phyloP scores from a whole-genome alignment of 92 coral and sea anemone species.

The Parazoanthus darwini region DNA sequence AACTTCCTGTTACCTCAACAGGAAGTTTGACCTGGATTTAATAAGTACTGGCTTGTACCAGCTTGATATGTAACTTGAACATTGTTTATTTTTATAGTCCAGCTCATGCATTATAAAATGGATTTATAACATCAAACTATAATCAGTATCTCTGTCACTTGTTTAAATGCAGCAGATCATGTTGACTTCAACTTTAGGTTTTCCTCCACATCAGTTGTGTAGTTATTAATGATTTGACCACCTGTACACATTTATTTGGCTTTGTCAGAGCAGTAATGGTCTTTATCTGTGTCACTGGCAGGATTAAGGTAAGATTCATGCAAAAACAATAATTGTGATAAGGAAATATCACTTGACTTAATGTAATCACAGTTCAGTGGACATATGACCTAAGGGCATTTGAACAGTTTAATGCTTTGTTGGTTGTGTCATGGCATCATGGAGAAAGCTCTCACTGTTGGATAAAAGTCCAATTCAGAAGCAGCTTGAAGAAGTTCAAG shows the following conservation, averaged over 20 bases:
- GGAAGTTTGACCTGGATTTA: background rate
- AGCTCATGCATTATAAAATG: background rate
- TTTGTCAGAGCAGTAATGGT: constrained; percentile 47
- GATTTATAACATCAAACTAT: background rate
- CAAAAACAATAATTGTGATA: constrained; percentile 1
- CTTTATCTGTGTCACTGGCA: constrained; percentile 60
- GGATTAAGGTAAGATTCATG: constrained; percentile 50
- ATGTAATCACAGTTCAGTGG: background rate
- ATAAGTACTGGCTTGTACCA: background rate
- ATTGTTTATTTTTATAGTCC: constrained; percentile 23
- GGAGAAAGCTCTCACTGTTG: constrained; percentile 28
- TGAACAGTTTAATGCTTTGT: background rate
- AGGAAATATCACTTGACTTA: constrained; percentile 13
- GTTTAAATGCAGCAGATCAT: background rate
- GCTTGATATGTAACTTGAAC: constrained; percentile 20
- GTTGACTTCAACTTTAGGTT: background rate
- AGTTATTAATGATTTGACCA: background rate
- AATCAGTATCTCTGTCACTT: background rate
- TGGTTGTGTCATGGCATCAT: background rate
- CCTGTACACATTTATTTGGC: constrained; percentile 9
- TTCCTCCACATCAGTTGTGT: background rate
- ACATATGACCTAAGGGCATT: constrained; percentile 6
- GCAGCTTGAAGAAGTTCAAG: constrained; percentile 15
- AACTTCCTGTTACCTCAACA: background rate
- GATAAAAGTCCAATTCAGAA: constrained; percentile 20